Conservation (phyloP, 2,113 vertebrate species). For the Phalacrocorax pelagicus region DNA sequence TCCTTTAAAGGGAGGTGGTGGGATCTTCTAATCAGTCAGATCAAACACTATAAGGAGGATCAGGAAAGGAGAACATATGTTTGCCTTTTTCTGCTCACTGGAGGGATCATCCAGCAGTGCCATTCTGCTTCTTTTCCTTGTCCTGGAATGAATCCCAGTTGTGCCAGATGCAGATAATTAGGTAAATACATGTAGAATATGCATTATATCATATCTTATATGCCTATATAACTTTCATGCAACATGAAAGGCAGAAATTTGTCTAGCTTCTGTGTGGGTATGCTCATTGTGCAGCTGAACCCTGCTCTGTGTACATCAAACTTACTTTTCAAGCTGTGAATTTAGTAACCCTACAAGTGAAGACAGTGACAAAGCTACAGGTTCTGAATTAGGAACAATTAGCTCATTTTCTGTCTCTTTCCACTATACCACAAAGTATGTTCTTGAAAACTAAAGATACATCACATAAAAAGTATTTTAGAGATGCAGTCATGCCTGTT, state of each 20-base stretch:
- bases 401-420: background rate
- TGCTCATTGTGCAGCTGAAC: background rate
- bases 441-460: background rate
- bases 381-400: background rate
- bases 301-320: background rate
- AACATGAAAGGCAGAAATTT: background rate
- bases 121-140: background rate
- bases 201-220: background rate
- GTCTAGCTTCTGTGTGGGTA: background rate
- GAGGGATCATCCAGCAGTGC: background rate
- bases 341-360: background rate
- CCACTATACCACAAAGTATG: background rate
- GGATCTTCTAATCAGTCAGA: background rate
- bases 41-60: background rate
- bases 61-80: background rate
- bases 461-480: background rate
- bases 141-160: background rate
- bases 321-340: background rate
- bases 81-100: background rate
- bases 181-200: background rate
- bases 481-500: background rate
- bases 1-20: background rate
- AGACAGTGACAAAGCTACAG: background rate
- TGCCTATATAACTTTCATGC: background rate
- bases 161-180: background rate